A percentile compares a stretch with the other conserved stretches of the same genome.
Evolutionary conservation across 1,140 invertebrate genomes (phyloP).

Genomic region (Pseudoatta argentina): DNA sequence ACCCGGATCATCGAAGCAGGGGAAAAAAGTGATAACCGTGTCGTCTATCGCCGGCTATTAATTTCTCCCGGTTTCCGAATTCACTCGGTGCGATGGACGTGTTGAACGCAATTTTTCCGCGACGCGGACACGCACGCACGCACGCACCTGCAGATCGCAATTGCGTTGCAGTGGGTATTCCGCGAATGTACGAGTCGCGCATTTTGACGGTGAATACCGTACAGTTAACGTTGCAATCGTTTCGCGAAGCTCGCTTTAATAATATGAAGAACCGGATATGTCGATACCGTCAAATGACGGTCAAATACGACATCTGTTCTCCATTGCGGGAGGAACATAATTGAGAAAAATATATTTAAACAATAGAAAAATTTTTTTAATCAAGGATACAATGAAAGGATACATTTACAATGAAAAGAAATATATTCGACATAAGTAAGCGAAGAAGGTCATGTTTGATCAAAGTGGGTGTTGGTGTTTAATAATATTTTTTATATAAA

Average conservation of each 20-base stretch:
- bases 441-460: too few relatives aligned
- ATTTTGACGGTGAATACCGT: conserved; percentile 7
- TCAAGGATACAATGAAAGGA: too few relatives aligned
- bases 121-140: not conserved
- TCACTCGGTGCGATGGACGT: conserved; percentile 30
- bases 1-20: not conserved
- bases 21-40: conserved; percentile 52
- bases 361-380: too few relatives aligned
- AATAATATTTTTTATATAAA: too few relatives aligned
- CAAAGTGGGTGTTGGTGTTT: too few relatives aligned
- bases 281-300: not conserved
- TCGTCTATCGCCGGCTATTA: conserved; percentile 55
- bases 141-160: conserved; percentile 33
- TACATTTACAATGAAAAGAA: not conserved
- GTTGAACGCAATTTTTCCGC: conserved; percentile 47
- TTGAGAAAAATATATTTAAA: not conserved
- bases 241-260: not conserved
- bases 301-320: too few relatives aligned
- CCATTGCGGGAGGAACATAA: not conserved
- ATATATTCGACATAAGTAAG: not conserved
- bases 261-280: not conserved
- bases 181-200: not conserved
- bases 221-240: not conserved
- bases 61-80: conserved; percentile 43
- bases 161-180: conserved; percentile 18